Evolutionary conservation across 2,888 invertebrate species (phyloP).

Genomic region (Parapristionchus giblindavisi): DNA sequence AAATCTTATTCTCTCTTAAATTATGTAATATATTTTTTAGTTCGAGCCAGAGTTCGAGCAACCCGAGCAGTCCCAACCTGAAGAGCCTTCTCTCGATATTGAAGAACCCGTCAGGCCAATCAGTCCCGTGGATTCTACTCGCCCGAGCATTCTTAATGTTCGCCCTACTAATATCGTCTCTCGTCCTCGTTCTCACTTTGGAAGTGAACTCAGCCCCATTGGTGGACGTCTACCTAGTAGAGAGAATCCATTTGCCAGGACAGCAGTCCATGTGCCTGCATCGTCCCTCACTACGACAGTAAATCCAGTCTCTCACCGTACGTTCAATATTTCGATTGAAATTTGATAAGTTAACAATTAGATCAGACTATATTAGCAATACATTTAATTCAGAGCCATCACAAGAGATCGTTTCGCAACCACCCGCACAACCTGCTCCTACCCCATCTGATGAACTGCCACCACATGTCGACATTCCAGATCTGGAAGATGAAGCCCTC

Average conservation of each 20-base stretch:
- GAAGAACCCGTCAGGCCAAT: background rate
- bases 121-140: background rate
- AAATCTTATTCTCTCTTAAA: background rate
- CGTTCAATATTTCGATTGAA: too few species aligned
- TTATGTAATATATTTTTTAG: background rate
- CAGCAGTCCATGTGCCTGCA: slow-evolving; percentile 18
- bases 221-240: slow-evolving; percentile 25
- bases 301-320: too few species aligned
- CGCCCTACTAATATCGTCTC: slow-evolving; percentile 33
- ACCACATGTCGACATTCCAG: background rate
- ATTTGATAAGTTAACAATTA: background rate
- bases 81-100: background rate
- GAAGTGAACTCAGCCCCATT: slow-evolving; percentile 12
- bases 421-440: slow-evolving; percentile 8
- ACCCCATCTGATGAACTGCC: background rate
- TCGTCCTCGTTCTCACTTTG: slow-evolving; percentile 14
- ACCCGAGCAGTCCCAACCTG: background rate
- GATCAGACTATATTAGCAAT: background rate
- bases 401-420: background rate
- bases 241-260: slow-evolving; percentile 24
- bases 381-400: background rate
- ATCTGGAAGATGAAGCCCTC: slow-evolving; percentile 24
- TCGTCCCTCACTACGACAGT: background rate
- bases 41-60: background rate
- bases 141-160: slow-evolving; percentile 37